Base-by-base conservation (phyloP, 1,140 invertebrate species). In the Zelostemma sp. region DNA sequence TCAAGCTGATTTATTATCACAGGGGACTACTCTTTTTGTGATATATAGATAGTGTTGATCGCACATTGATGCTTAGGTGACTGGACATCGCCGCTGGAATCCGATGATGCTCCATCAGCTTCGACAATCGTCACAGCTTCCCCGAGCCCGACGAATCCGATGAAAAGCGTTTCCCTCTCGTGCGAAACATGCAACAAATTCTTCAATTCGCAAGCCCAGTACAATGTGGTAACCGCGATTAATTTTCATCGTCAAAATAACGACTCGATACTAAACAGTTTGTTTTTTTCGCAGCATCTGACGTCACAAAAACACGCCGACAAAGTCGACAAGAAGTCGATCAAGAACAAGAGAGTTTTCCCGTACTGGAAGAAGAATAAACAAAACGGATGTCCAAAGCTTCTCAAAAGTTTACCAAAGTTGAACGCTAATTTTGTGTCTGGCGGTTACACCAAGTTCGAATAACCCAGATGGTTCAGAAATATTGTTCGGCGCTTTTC, bases 1-100 rank as follows among this genome's bases (percentile, higher is more conserved):
- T 85, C 82, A 85, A 85, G 82, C 82, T 85, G 62, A 85, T 85
- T 85, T 84, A 84, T 85, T 85, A 85, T 85, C 83, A 85, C 82
- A 84, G 65, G 70, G 76, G 46, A 78, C 75, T 77, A 64, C 68
- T 47, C 54, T 53, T 67, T 73, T 78, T 82, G 84, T 84, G 82
- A 85, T 85, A 84, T 69, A 85, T 84, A 85, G 82, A 85, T 85
- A 85, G 82, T 85, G 75, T 85, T 85, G 84, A 85, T 83, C 82
- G 74, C 75, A 84, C 83, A 85, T 85, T 85, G 77, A 83, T 85
- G 84, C 84, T 80, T 84, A 85, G 84, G 84, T 85, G 80, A 76
- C 57, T 79, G 80, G 80, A 67, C 56, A 47, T 16, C 48, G 9
- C 50, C 68, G 53, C 15, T 47, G 48, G 60, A 56, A 12, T 33